Conservation (phyloP, 2,888 invertebrate species). For the Drosophila meridionalis region DNA sequence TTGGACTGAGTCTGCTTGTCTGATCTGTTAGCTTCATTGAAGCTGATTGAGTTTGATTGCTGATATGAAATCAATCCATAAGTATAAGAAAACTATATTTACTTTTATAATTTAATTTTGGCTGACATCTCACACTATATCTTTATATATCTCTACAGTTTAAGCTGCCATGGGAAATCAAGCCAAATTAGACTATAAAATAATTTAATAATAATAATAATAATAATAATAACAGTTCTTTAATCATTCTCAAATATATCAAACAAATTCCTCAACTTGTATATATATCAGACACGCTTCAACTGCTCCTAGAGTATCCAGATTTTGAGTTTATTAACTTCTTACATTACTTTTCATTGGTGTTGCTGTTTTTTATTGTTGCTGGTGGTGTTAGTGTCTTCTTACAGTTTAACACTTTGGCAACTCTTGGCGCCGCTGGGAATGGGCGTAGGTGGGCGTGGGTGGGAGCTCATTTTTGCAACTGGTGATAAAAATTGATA, state of each 20-base stretch:
- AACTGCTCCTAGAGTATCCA: constrained; percentile 12
- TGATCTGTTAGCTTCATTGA: background rate
- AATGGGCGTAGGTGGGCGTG: background rate
- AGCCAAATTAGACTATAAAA: too few species aligned
- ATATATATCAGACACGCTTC: too few species aligned
- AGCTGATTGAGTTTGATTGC: background rate
- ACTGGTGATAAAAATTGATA: constrained; percentile 84
- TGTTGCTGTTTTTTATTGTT: constrained; percentile 16
- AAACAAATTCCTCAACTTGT: background rate
- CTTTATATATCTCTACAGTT: background rate
- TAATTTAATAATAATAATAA: too few species aligned
- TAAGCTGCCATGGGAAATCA: too few species aligned
- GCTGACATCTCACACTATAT: background rate
- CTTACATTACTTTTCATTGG: constrained; percentile 12
- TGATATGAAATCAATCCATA: background rate
- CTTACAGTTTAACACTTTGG: constrained; percentile 79
- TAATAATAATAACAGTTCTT: too few species aligned
- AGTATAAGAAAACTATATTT: background rate
- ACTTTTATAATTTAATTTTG: too few species aligned
- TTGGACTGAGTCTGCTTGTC: background rate
- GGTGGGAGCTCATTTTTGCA: constrained; percentile 64
- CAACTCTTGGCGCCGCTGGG: constrained; percentile 22
- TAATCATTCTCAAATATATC: background rate
- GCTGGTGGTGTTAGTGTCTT: constrained; percentile 58
- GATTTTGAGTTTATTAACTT: background rate